Base-by-base conservation (phyloP, 64 coral and sea anemone genomes). In the Exaiptasia diaphana region DNA sequence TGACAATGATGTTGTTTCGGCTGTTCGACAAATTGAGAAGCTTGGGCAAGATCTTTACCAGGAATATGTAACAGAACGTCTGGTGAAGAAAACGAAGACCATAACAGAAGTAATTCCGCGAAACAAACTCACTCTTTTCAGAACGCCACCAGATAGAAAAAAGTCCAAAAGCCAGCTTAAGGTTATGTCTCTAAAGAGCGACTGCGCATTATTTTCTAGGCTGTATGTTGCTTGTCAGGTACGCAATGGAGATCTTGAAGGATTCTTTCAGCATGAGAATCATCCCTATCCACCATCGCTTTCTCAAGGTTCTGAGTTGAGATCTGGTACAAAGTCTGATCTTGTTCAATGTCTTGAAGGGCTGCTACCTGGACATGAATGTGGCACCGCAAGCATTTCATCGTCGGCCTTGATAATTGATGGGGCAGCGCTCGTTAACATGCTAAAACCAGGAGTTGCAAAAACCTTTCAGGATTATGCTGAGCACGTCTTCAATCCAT, bases 401-500 rank as follows among this genome's bases (percentile, higher is more conserved):
- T 39, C 41, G 38, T 61, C n/a, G n/a, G n/a, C n/a, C n/a, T 25
- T 43, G 15, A 76, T 76, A 17, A 64, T 86, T 4, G 83, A 86
- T 33, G 72, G 71, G 20, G 68, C 83, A 39, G 72, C n/a, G 20
- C 68, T 71, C 25, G 64, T 81, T 4, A 80, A 88, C 14, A 81
- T 74, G 77, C 21, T 88, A 35, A 79, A 44, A 26, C 86, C 76
- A 31, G 53, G 25, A 38, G 38, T 12, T 21, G 41, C 32, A 24
- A 24, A 38, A 49, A 75, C 87, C 67, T 82, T 90, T 40, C 26
- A 4, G 38, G 77, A 74, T 26, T 90, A 90, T 53, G 70, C 78
- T 23, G 35, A 9, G 22, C 10, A 82, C 23, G 50, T 42, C 5
- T 82, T 90, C 24, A 25, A 67, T 6, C 87, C 77, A 5, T 90